Evolutionary conservation across 30 jellyfish, hydroid and myxozoan genomes (phyloP), one percentile per base, ranked within the genome.

Genomic region (Pseudorhiza aurosa): DNA sequence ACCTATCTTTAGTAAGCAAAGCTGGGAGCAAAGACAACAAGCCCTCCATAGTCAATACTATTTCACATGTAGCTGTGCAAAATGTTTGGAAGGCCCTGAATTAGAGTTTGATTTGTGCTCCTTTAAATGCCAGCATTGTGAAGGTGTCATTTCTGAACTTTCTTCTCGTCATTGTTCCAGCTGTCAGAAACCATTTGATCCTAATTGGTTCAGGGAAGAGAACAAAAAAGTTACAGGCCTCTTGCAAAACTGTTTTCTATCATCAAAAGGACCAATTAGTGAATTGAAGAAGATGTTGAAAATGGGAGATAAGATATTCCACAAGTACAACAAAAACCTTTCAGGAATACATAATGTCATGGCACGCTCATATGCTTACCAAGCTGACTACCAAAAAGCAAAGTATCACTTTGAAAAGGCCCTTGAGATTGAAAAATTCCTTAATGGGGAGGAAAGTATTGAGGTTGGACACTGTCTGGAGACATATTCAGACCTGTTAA

Each of bases 1-100:
- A 14, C 98, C 98, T 12, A 88, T 87, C 67, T 85, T 35, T 59
- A 73, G 75, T 17, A 96, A 87, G 24, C 74, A 77, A 89, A 55
- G 36, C 3, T 70, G 63, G 67, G 79, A 84, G 21, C 89, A 85
- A 6, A 81, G 98, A 35, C 88, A 65, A 39, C n/a, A 37, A 0
- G 21, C 69, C 19, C 67, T 92, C 32, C 47, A 64, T 63, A 50
- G 62, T 24, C 96, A 92, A 57, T 85, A 92, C 53, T 70, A 18
- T 50, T 92, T 92, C 58, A 17, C 58, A 18, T 92, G 98, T 60
- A 21, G 26, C 12, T 92, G 98, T 77, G 74, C 18, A 15, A 81
- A 42, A 55, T 92, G 98, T 42, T 22, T 32, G 22, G 56, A 32
- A 44, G 90, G 75, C 40, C 55, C 73, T 0, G 77, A 44, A 0